Percentiles rank a stretch among this genome's conserved stretches.
These are phyloP conservation scores for Ypsolopha scabrella DNA, from an alignment of 2,888 invertebrate species.

Conservation along the genomic window DNA sequence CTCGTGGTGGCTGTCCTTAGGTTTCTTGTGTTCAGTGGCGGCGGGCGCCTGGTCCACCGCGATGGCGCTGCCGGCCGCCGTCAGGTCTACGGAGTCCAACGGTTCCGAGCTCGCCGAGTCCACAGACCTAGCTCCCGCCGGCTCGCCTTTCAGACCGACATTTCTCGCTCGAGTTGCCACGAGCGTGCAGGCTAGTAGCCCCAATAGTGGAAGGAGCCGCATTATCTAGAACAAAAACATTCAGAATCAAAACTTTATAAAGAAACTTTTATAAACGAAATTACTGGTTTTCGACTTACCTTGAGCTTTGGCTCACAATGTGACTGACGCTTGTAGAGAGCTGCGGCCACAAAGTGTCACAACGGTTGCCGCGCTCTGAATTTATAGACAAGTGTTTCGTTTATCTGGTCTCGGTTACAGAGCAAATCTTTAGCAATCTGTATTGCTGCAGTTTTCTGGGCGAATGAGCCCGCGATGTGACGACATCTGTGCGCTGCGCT, in stretches of 20 bases:
- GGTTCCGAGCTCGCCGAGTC: background rate
- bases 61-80: conserved; percentile 13
- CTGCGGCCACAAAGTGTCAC: conserved; percentile 41
- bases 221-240: conserved; percentile 26
- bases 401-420: conserved; percentile 58
- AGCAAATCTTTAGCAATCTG: conserved; percentile 54
- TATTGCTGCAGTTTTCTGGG: conserved; percentile 60
- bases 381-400: conserved; percentile 62
- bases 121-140: conserved; percentile 3
- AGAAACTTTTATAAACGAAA: background rate
- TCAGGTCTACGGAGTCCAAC: conserved; percentile 8
- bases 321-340: conserved; percentile 28
- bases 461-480: conserved; percentile 52
- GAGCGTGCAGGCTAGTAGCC: conserved; percentile 35
- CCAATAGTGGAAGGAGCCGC: conserved; percentile 39
- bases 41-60: conserved; percentile 54
- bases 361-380: conserved; percentile 46
- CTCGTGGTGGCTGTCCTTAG: conserved; percentile 66
- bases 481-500: conserved; percentile 50
- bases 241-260: background rate
- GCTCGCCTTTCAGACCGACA: conserved; percentile 33
- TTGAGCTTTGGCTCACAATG: conserved; percentile 9
- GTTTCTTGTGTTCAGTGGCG: conserved; percentile 59
- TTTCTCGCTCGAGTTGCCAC: conserved; percentile 37
- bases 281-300: conserved; percentile 18